Evolutionary conservation across 1,140 invertebrate species (phyloP).

Genomic region (Gerris buenoi): DNA sequence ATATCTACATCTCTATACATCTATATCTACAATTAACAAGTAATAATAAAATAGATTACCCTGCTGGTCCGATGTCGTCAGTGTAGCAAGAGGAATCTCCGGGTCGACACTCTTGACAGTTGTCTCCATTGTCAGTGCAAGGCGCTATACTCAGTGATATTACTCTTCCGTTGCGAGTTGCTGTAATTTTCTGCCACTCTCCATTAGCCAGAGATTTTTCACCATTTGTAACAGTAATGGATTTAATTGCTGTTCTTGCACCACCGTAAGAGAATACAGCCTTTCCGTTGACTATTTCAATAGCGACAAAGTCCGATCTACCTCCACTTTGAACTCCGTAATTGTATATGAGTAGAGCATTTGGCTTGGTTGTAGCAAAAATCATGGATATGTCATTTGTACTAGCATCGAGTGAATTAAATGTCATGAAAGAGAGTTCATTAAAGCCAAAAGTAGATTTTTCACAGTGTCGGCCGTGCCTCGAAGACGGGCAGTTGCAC

Average conservation of each 20-base stretch:
- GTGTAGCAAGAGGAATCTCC: constrained; percentile 65
- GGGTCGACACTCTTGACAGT: constrained; percentile 68
- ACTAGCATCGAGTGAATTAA: constrained; percentile 63
- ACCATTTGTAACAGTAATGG: constrained; percentile 45
- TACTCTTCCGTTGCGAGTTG: constrained; percentile 71
- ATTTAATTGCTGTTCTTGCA: constrained; percentile 66
- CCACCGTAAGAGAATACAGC: constrained; percentile 81
- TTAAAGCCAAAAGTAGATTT: constrained; percentile 75
- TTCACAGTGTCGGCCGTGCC: constrained; percentile 82
- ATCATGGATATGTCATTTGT: constrained; percentile 82
- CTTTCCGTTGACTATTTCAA: constrained; percentile 68
- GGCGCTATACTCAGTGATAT: constrained; percentile 65
- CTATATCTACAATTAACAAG: not conserved
- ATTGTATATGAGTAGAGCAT: constrained; percentile 77
- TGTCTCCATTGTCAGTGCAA: constrained; percentile 69
- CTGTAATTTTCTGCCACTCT: constrained; percentile 79
- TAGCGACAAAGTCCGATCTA: constrained; percentile 77
- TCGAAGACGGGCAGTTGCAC: constrained; percentile 70
- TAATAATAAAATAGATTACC: constrained; percentile 39
- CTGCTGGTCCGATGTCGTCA: constrained; percentile 66
- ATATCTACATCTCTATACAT: not conserved
- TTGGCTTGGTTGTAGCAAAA: constrained; percentile 75
- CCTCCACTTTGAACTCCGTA: constrained; percentile 72
- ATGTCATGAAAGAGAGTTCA: constrained; percentile 77
- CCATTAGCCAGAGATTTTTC: constrained; percentile 57